phyloP scores from a whole-genome alignment of 2,113 vertebrate genomes.

The Cichladusa arquata region DNA sequence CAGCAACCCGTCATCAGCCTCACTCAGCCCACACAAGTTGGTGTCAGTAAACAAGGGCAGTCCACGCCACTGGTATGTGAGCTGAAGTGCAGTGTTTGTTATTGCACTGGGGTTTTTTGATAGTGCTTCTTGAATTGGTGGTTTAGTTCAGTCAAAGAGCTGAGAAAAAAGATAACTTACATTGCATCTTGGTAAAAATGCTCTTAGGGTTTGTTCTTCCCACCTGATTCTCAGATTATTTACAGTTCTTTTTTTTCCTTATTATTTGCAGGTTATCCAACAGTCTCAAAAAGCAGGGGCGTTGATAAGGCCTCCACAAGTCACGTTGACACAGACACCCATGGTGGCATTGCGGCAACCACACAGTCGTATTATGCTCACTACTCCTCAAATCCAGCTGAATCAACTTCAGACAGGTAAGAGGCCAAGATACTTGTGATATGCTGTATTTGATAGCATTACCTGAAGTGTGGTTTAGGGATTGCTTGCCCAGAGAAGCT shows the following conservation, averaged over 20 bases:
- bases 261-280: slow-evolving; percentile 78
- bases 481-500: neutral
- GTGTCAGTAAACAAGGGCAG: slow-evolving; percentile 80
- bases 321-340: slow-evolving; percentile 85
- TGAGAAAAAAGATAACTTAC: neutral
- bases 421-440: neutral
- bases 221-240: neutral
- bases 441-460: neutral
- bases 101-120: neutral
- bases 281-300: slow-evolving; percentile 88
- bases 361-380: slow-evolving; percentile 87
- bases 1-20: slow-evolving; percentile 89
- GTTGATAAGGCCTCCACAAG: slow-evolving; percentile 88
- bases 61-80: slow-evolving; percentile 79
- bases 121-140: neutral
- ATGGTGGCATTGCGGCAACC: slow-evolving; percentile 89
- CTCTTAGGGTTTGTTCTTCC: neutral
- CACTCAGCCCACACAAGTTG: slow-evolving; percentile 80
- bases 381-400: slow-evolving; percentile 83
- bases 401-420: slow-evolving; percentile 88
- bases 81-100: neutral
- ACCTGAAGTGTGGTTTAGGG: neutral
- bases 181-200: neutral
- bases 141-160: neutral
- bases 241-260: neutral